phyloP scores from a whole-genome alignment of 2,797 vertebrate genomes.

The Danionella dracula region DNA sequence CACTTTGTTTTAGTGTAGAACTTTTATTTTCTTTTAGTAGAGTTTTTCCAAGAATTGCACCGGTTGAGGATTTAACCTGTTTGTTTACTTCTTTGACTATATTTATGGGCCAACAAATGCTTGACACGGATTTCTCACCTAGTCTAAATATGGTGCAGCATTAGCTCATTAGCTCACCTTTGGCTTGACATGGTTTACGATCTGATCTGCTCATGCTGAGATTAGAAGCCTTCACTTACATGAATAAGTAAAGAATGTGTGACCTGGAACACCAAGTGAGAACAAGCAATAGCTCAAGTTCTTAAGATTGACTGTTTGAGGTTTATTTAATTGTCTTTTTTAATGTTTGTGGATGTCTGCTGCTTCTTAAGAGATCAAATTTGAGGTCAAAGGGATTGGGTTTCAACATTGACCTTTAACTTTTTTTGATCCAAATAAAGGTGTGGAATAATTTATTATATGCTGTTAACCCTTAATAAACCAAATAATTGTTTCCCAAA shows the following conservation, averaged over 20 bases:
- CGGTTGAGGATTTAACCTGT: neutral
- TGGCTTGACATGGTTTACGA: neutral
- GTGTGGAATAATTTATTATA: no score
- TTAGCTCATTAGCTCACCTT: neutral
- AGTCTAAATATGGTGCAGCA: neutral
- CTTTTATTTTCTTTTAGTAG: neutral
- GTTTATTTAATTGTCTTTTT: neutral
- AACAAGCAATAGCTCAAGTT: neutral
- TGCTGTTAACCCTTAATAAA: no score
- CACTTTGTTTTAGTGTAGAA: neutral
- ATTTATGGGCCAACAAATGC: constrained; percentile 1
- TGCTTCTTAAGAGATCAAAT: no score
- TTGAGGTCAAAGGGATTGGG: no score
- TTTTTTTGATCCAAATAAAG: no score
- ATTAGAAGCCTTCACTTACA: neutral
- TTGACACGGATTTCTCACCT: constrained; percentile 12
- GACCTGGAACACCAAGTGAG: neutral
- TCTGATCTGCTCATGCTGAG: neutral
- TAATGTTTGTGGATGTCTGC: neutral
- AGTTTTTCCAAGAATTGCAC: neutral
- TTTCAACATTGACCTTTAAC: no score
- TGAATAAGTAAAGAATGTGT: constrained; percentile 8
- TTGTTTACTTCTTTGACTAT: constrained; percentile 20
- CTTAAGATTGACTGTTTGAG: neutral
- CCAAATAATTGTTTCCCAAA: no score